Evolutionary conservation across 2,797 vertebrate species (phyloP).

Genomic region (Onychomys arenicola): DNA sequence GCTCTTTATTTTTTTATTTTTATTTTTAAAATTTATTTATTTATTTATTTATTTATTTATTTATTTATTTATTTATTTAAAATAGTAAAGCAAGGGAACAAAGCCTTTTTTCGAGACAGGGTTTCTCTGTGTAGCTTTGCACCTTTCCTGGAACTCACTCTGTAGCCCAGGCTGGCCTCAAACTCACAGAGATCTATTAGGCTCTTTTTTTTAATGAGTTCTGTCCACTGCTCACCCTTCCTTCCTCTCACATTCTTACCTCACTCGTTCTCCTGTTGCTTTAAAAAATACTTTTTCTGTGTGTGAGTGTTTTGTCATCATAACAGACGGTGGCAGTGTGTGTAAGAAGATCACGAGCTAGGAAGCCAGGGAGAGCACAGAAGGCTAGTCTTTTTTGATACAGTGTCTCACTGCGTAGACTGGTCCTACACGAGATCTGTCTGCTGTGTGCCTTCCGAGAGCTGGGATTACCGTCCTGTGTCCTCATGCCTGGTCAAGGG

Average conservation of each 20-base stretch:
- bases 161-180: too few species aligned
- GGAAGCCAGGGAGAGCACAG: background rate
- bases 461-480: background rate
- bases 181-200: too few species aligned
- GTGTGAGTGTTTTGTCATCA: background rate
- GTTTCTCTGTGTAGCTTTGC: too few species aligned
- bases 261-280: background rate
- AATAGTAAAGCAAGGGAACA: too few species aligned
- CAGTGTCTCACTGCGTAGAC: background rate
- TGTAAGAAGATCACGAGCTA: background rate
- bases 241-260: background rate
- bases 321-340: background rate
- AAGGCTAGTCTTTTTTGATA: background rate
- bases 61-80: too few species aligned
- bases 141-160: too few species aligned
- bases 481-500: background rate
- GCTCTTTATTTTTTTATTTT: too few species aligned
- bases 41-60: too few species aligned
- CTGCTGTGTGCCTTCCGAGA: background rate
- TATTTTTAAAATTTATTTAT: too few species aligned
- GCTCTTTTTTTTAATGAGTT: background rate
- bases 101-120: too few species aligned
- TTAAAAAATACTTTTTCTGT: background rate
- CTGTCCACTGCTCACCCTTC: background rate
- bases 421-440: background rate